Evolutionary conservation across 2,797 vertebrate species (phyloP).

Genomic region (Monodelphis domestica): DNA sequence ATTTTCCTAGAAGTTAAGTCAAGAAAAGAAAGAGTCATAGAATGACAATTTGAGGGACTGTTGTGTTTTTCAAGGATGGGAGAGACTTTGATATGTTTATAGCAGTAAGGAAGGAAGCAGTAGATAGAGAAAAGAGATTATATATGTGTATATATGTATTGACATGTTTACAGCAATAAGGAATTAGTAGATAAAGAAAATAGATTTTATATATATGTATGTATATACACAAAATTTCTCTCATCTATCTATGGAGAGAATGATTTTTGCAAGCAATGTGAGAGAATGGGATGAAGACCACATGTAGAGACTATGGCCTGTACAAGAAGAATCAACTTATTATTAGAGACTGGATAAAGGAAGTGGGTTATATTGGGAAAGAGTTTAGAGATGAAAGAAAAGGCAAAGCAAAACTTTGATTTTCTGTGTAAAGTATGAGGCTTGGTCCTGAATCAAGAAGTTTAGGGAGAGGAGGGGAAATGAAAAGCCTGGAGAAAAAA

Average conservation of each 20-base stretch:
- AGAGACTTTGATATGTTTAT: not conserved
- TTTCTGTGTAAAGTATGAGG: not conserved
- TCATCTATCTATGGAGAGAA: not conserved
- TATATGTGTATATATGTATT: too few relatives aligned
- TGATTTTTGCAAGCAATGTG: not conserved
- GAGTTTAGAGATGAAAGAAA: not conserved
- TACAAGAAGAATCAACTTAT: not conserved
- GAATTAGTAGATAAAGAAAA: too few relatives aligned
- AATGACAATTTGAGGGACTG: not conserved
- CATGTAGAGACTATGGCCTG: not conserved
- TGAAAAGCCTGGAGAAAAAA: not conserved
- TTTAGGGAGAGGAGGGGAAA: not conserved
- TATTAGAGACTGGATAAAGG: not conserved
- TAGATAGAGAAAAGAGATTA: not conserved
- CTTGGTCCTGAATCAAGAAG: not conserved
- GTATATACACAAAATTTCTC: too few relatives aligned
- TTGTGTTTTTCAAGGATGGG: not conserved
- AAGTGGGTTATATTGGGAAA: not conserved
- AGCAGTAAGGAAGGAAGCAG: not conserved
- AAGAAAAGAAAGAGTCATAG: not conserved
- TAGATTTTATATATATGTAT: too few relatives aligned
- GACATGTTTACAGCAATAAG: too few relatives aligned
- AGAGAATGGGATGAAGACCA: not conserved
- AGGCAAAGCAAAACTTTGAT: not conserved
- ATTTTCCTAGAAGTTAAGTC: not conserved